Evolutionary conservation across 2,113 vertebrate genomes (phyloP), one percentile per base, ranked within the genome.

Genomic region (Gnathochromis pfefferi): DNA sequence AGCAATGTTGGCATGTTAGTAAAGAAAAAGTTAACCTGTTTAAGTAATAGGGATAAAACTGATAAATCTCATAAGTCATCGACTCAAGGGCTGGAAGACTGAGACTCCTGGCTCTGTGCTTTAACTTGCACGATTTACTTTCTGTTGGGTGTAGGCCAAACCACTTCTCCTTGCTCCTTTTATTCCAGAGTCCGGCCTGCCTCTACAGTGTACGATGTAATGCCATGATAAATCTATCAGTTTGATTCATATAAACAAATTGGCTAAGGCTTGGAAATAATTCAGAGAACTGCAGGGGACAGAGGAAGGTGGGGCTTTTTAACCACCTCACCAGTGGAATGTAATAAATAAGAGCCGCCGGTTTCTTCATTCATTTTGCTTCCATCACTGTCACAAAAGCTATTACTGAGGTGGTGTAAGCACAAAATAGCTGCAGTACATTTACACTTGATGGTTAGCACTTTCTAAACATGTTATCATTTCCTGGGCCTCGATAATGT

Each of bases 221-320:
- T 70, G 21, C 81, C 45, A 21, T 47, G 91, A 93, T 94, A 93
- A 94, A 96, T 95, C 93, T 91, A 65, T 81, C 84, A 53, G 42
- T 31, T 85, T 85, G 79, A 88, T 94, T 94, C 85, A 91, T 89
- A 85, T 89, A 88, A 93, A 93, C 88, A 92, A 92, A 95, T 89
- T 94, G 91, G 91, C 88, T 47, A 53, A 83, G 83, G 85, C 21
- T 87, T 78, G 49, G 81, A 79, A 81, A 91, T 93, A 82, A 93
- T 85, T 94, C 86, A 90, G 73, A 35, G 85, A 58, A 42, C 47
- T 79, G 58, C 42, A 84, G 42, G 47, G 80, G 85, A 82, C 81
- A 83, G 53, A 84, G 65, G 11, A 49, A 57, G 87, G 60, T 9
- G 91, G 53, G 47, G 80, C 58, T 60, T 38, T 47, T 81, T 65